Conservation (phyloP, 2,113 vertebrate species). For the Carassius gibelio region DNA sequence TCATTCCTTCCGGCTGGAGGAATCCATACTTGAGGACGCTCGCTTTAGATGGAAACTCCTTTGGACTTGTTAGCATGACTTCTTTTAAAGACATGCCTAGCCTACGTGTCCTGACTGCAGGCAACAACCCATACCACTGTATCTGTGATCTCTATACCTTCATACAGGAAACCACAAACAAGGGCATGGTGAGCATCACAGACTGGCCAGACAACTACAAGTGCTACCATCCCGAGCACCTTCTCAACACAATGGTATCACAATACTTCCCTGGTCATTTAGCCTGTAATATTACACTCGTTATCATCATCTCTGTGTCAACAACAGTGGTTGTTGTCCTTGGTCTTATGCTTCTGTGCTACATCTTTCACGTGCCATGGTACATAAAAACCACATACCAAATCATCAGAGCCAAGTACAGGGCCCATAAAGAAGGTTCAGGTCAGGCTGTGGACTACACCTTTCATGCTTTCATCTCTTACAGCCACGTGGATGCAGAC, state of each 20-base stretch:
- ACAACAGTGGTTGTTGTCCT: slow-evolving; percentile 67
- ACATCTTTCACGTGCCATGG: slow-evolving; percentile 79
- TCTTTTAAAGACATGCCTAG: slow-evolving; percentile 77
- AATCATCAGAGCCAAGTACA: slow-evolving; percentile 77
- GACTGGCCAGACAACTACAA: slow-evolving; percentile 82
- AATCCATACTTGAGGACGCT: slow-evolving; percentile 68
- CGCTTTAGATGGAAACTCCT: slow-evolving; percentile 82
- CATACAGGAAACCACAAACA: slow-evolving; percentile 68
- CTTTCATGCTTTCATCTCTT: slow-evolving; percentile 86
- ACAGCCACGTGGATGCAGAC: slow-evolving; percentile 79
- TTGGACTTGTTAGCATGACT: slow-evolving; percentile 75
- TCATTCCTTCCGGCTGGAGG: slow-evolving; percentile 78
- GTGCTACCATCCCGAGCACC: slow-evolving; percentile 78
- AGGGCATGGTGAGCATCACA: slow-evolving; percentile 66
- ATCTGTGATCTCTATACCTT: slow-evolving; percentile 82
- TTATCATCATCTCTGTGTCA: slow-evolving; percentile 75
- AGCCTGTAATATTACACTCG: slow-evolving; percentile 76
- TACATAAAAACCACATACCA: slow-evolving; percentile 79
- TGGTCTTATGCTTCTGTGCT: slow-evolving; percentile 73
- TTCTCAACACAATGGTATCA: slow-evolving; percentile 74
- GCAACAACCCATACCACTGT: slow-evolving; percentile 86
- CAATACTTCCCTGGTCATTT: slow-evolving; percentile 69
- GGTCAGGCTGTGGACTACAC: slow-evolving; percentile 50
- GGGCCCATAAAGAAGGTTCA: slow-evolving; percentile 65
- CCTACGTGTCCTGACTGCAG: slow-evolving; percentile 71